phyloP scores from a whole-genome alignment of 1,140 invertebrate species.

The Ips nitidus region DNA sequence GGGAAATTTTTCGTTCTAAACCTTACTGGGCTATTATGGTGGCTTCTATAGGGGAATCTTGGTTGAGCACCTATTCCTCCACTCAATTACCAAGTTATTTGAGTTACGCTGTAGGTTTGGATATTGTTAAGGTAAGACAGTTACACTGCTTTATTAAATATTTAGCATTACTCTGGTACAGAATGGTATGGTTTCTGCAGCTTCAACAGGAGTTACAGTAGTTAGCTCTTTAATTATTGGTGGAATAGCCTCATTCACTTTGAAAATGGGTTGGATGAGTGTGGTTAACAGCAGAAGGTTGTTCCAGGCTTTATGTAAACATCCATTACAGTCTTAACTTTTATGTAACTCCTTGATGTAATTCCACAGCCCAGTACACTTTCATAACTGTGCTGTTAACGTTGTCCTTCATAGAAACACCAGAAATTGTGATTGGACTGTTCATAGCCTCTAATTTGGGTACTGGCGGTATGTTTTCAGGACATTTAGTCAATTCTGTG shows the following conservation, averaged over 20 bases:
- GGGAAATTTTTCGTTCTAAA: conserved; percentile 69
- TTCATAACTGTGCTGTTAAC: conserved; percentile 60
- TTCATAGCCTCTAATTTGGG: conserved; percentile 70
- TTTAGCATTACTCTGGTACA: conserved; percentile 46
- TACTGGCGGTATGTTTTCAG: conserved; percentile 73
- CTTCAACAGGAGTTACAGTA: conserved; percentile 77
- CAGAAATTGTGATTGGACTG: conserved; percentile 55
- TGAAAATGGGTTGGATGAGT: conserved; percentile 58
- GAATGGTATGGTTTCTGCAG: conserved; percentile 72
- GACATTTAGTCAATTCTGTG: conserved; percentile 67
- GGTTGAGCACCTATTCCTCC: conserved; percentile 89
- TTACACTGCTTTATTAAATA: neutral
- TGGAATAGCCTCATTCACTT: conserved; percentile 62
- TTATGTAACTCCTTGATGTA: neutral
- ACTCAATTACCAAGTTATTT: conserved; percentile 91
- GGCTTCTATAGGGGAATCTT: conserved; percentile 83
- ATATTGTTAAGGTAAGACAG: conserved; percentile 25
- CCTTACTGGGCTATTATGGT: conserved; percentile 83
- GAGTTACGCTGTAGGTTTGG: conserved; percentile 38
- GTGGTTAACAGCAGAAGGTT: conserved; percentile 62
- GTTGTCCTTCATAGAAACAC: conserved; percentile 61
- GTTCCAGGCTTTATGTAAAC: conserved; percentile 63
- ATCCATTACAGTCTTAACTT: neutral
- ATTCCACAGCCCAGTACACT: conserved; percentile 56
- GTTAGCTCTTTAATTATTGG: conserved; percentile 65